A percentile compares a stretch with the other conserved stretches of the same genome.
Evolutionary conservation across 64 coral and sea anemone genomes (phyloP).

Genomic region (Pocillopora verrucosa): DNA sequence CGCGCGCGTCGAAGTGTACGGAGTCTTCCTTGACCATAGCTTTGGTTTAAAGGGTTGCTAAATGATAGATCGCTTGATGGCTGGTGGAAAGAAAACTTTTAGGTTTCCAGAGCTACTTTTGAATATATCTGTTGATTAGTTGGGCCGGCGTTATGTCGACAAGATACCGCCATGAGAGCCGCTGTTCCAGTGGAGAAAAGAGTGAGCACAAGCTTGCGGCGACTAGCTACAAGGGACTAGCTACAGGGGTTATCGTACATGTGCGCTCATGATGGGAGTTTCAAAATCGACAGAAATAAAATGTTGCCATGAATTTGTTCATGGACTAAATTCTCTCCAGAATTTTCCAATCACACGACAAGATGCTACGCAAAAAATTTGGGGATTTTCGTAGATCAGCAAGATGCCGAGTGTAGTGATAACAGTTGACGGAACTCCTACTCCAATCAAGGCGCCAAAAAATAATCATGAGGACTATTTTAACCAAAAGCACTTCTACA

Average conservation of each 20-base stretch:
- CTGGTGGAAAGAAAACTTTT: constrained; percentile 50
- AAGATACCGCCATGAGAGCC: constrained; percentile 29
- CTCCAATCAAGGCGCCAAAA: constrained; percentile 3
- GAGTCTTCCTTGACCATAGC: constrained; percentile 49
- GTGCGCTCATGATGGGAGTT: constrained; percentile 20
- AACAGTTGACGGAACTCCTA: constrained; percentile 9
- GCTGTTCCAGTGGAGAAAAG: constrained; percentile 19
- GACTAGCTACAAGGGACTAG: constrained; percentile 1
- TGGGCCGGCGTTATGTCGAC: constrained; percentile 15
- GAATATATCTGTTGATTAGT: constrained; percentile 50
- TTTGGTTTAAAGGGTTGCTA: constrained; percentile 57
- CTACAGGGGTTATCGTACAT: constrained; percentile 41
- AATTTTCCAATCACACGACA: constrained; percentile 3
- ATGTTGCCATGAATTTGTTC: constrained; percentile 8
- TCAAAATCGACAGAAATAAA: constrained; percentile 29
- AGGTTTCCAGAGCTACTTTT: constrained; percentile 39
- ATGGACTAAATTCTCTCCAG: constrained; percentile 7
- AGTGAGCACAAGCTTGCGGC: constrained; percentile 9
- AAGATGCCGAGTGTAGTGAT: constrained; percentile 21
- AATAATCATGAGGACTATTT: no score
- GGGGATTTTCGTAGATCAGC: constrained; percentile 10
- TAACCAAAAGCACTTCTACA: no score
- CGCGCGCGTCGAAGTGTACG: not conserved
- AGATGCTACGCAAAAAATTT: constrained; percentile 6
- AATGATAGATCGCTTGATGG: constrained; percentile 53